Base-by-base conservation (phyloP, 1,140 invertebrate species). In the Orussus abietinus region DNA sequence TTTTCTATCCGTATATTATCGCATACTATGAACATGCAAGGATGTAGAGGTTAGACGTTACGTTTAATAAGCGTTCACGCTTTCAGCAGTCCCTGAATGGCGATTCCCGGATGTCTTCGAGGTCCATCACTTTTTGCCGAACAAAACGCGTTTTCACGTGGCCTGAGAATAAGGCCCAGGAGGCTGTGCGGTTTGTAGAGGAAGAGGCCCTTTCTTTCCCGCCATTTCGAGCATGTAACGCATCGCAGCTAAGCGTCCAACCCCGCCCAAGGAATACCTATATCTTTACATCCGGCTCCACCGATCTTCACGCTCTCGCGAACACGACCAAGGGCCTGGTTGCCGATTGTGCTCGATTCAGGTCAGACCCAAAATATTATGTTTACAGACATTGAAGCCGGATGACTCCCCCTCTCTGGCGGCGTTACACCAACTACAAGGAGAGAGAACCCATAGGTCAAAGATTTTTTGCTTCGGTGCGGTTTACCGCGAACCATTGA, bases 201-300 rank as follows among this genome's bases (percentile, higher is more conserved):
- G 34, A 6, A 36, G 18, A 12, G 34, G 15, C 12, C 18, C 13
- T 21, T 6, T 36, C 30, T 38, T 29, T 34, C 36, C 37, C 40
- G 35, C 43, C 36, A 39, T 43, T 42, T 51, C 39, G 22, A 40
- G 39, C 40, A 44, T 51, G 41, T 44, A 47, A 47, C 41, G 33
- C 28, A 45, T 15, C 41, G 33, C 28, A 45, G 21, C 42, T 49
- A 50, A 45, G 33, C 48, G 30, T 40, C 38, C 20, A n/a, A 11
- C 31, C 7, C 9, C 7, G n/a, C 18, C 13, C 11, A 7, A n/a
- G n/a, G n/a, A 15, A 10, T 4, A 20, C n/a, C 34, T 18, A 11
- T 13, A 36, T 36, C 18, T 36, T 12, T 15, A 15, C 34, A 19
- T 4, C 13, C 7, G n/a, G n/a, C n/a, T n/a, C n/a, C n/a, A n/a